Percentiles rank a stretch among this genome's conserved stretches.
Evolutionary conservation across 2,797 vertebrate genomes (phyloP).

Genomic region (Cuniculus paca): DNA sequence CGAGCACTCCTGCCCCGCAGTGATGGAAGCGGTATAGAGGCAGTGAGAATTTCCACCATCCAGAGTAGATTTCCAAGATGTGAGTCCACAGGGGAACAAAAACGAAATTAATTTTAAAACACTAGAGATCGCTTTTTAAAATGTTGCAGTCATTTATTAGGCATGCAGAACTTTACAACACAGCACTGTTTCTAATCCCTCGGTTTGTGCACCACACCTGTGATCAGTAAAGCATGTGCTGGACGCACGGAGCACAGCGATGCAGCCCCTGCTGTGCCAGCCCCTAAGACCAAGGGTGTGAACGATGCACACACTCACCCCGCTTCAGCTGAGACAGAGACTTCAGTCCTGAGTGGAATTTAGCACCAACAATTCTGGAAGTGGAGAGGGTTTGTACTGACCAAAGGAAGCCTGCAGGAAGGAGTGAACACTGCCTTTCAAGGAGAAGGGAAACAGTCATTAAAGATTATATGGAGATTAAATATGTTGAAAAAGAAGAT

Average conservation of each 20-base stretch:
- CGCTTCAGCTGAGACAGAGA: neutral
- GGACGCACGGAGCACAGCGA: no score
- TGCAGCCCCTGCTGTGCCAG: neutral
- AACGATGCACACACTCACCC: neutral
- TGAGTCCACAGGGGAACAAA: neutral
- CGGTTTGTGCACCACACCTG: neutral
- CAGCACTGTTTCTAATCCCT: neutral
- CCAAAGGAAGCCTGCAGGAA: neutral
- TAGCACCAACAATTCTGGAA: neutral
- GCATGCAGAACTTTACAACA: neutral
- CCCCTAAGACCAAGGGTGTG: neutral
- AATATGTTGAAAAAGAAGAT: neutral
- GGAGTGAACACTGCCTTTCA: fast-evolving
- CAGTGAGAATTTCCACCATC: neutral
- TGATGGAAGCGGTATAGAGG: neutral
- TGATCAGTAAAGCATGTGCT: neutral
- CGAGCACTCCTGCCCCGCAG: no score
- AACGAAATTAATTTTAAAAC: conserved; percentile 20
- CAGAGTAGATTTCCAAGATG: conserved; percentile 2
- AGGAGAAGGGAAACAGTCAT: neutral
- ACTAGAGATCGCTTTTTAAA: neutral
- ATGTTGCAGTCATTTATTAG: neutral
- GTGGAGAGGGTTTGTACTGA: neutral
- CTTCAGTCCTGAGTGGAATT: neutral
- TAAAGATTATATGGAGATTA: neutral